These are phyloP conservation scores for Clamator glandarius DNA, from an alignment of 2,797 vertebrate genomes.

Conservation along the genomic window DNA sequence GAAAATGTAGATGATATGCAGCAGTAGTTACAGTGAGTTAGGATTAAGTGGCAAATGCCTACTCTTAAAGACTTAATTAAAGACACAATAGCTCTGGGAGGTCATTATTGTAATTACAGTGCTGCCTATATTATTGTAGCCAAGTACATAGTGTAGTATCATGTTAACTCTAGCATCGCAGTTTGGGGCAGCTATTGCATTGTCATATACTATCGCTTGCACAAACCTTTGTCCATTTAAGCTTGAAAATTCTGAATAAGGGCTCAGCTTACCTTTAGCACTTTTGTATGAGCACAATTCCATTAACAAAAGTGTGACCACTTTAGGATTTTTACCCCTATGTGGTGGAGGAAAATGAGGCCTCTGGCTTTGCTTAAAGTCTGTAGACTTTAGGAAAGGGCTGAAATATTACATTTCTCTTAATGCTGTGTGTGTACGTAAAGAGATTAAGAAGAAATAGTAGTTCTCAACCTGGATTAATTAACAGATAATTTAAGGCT, in stretches of 20 bases:
- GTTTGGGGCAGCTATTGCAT: constrained; percentile 52
- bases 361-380: not conserved
- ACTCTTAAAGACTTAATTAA: constrained; percentile 82
- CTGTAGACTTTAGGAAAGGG: not conserved
- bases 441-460: not conserved
- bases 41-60: constrained; percentile 81
- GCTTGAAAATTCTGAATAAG: constrained; percentile 15
- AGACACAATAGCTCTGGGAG: constrained; percentile 80
- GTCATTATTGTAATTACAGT: constrained; percentile 79
- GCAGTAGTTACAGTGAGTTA: constrained; percentile 75
- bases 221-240: not conserved
- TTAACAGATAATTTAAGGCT: not conserved
- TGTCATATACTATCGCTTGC: not conserved
- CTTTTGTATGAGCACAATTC: not conserved
- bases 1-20: constrained; percentile 78
- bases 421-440: not conserved
- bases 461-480: not conserved
- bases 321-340: not conserved
- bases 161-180: constrained; percentile 40
- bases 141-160: constrained; percentile 53
- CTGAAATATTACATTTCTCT: not conserved
- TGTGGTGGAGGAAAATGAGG: not conserved
- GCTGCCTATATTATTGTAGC: constrained; percentile 72
- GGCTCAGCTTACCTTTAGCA: not conserved
- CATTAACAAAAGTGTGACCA: not conserved